Evolutionary conservation across 2,797 vertebrate genomes (phyloP).

Genomic region (Odontamblyopus rebecca): DNA sequence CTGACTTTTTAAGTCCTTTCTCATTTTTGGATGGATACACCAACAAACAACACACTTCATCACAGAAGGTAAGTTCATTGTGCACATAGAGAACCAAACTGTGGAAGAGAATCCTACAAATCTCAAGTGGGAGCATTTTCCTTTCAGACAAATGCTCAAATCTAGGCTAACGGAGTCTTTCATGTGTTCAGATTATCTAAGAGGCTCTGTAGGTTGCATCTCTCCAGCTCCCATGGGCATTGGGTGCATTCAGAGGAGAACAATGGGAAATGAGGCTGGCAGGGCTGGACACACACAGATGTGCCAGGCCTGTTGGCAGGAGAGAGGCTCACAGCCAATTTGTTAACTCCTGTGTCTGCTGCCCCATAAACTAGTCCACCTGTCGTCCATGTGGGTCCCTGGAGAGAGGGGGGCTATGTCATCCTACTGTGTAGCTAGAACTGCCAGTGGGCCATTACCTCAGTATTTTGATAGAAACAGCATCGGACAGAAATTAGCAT

Average conservation of each 20-base stretch:
- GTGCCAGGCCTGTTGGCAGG: constrained; percentile 64
- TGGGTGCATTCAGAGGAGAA: constrained; percentile 65
- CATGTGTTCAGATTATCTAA: constrained; percentile 65
- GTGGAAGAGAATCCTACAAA: constrained; percentile 22
- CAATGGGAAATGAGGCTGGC: constrained; percentile 52
- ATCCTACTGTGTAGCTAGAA: constrained; percentile 16
- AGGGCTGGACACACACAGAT: constrained; percentile 61
- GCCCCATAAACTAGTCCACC: constrained; percentile 53
- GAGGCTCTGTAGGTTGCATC: constrained; percentile 55
- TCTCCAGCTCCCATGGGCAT: constrained; percentile 53
- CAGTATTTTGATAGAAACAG: constrained; percentile 10
- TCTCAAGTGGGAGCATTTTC: constrained; percentile 38
- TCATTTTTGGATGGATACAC: not conserved
- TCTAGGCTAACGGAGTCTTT: constrained; percentile 62
- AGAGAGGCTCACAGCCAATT: constrained; percentile 39
- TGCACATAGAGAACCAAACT: not conserved
- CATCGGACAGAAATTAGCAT: constrained; percentile 25
- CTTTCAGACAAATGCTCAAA: constrained; percentile 52
- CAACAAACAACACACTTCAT: not conserved
- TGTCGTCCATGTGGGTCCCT: constrained; percentile 43
- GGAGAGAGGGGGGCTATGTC: constrained; percentile 14
- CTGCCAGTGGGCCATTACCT: constrained; percentile 20
- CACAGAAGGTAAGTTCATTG: not conserved
- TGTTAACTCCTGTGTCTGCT: constrained; percentile 56
- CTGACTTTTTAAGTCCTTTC: not conserved